phyloP scores from a whole-genome alignment of 1,140 invertebrate genomes.

The Heliothis subflexa region DNA sequence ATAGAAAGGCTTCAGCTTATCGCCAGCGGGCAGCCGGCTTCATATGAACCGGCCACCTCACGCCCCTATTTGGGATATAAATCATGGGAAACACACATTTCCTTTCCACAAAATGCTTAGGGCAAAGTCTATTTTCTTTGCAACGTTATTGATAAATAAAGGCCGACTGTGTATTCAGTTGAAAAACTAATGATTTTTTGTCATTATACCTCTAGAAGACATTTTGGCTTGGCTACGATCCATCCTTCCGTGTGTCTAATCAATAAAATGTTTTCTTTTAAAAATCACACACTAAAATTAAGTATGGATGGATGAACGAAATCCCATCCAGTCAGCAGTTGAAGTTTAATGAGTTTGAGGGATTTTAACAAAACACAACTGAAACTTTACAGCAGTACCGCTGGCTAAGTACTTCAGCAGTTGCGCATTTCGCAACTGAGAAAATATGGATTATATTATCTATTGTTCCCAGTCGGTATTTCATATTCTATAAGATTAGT shows the following conservation, averaged over 20 bases:
- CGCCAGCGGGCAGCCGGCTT: constrained; percentile 76
- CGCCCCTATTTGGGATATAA: constrained; percentile 81
- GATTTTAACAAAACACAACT: constrained; percentile 49
- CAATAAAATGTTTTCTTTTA: neutral
- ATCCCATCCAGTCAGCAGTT: constrained; percentile 21
- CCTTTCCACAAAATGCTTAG: constrained; percentile 78
- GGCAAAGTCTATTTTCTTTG: constrained; percentile 77
- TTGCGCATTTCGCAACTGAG: constrained; percentile 33
- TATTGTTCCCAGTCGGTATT: constrained; percentile 9
- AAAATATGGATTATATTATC: constrained; percentile 34
- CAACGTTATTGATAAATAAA: constrained; percentile 65
- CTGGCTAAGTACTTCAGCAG: constrained; percentile 32
- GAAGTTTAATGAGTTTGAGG: constrained; percentile 50
- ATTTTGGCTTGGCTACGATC: constrained; percentile 13
- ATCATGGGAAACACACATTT: constrained; percentile 84
- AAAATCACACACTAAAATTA: neutral
- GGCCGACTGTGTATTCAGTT: constrained; percentile 27
- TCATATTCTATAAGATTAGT: constrained; percentile 23
- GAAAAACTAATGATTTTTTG: constrained; percentile 38
- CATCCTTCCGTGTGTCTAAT: constrained; percentile 2
- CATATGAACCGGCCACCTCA: constrained; percentile 72
- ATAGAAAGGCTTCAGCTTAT: constrained; percentile 77
- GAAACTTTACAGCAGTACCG: constrained; percentile 33
- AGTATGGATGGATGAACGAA: neutral
- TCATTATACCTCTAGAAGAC: constrained; percentile 24